Conservation (phyloP, 2,113 vertebrate genomes). For the Desmodus rotundus region DNA sequence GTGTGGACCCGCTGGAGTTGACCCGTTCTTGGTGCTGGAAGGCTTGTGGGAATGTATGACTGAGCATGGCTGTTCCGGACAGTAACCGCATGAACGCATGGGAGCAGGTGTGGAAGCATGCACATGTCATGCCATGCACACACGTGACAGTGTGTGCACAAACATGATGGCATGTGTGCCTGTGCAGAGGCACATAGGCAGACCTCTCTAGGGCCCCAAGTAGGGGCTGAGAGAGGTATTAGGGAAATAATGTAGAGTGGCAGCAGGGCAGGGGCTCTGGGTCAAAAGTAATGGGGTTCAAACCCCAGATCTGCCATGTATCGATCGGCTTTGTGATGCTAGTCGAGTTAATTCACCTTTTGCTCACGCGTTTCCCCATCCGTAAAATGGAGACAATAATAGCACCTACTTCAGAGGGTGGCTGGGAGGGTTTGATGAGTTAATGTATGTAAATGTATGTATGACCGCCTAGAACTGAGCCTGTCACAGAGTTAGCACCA, state of each 20-base stretch:
- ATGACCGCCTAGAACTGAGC: not conserved
- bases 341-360: not conserved
- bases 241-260: not conserved
- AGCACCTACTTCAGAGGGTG: not conserved
- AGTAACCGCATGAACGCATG: not conserved
- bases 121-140: no score
- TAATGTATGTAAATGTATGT: rapidly evolving
- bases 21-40: not conserved
- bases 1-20: not conserved
- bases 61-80: not conserved
- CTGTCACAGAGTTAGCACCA: not conserved
- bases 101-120: not conserved
- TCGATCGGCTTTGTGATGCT: not conserved
- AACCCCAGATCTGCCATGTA: not conserved
- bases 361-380: not conserved
- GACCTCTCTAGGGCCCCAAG: not conserved
- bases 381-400: not conserved
- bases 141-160: not conserved
- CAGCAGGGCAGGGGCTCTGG: not conserved
- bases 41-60: not conserved
- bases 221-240: not conserved
- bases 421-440: not conserved
- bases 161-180: rapidly evolving
- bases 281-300: not conserved
- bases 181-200: not conserved